A percentile compares a stretch with the other conserved stretches of the same genome.
phyloP scores from a whole-genome alignment of 1,140 invertebrate species.

The Megathymus violae region DNA sequence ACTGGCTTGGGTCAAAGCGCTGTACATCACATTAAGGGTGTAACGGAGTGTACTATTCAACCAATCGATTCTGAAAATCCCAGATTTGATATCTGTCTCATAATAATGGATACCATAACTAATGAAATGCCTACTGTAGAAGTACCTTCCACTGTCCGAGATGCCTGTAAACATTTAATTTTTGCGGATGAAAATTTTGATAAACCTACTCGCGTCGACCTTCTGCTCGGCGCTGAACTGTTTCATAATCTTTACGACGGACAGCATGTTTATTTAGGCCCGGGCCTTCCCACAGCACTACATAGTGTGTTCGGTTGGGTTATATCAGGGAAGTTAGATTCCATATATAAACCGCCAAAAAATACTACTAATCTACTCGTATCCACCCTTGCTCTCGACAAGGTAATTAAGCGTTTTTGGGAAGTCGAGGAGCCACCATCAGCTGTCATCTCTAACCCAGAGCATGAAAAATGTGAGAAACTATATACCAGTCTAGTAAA shows the following conservation, averaged over 20 bases:
- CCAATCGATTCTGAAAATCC: neutral
- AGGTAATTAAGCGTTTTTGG: constrained; percentile 14
- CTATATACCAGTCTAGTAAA: neutral
- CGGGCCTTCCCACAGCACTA: constrained; percentile 4
- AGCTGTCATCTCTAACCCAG: neutral
- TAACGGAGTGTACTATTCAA: constrained; percentile 1
- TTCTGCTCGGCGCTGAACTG: constrained; percentile 17
- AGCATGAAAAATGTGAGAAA: constrained; percentile 1
- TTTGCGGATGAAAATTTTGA: constrained; percentile 25
- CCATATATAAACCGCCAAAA: neutral
- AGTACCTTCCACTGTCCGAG: neutral
- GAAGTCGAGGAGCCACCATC: constrained; percentile 6
- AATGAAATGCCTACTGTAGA: neutral
- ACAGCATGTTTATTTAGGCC: constrained; percentile 10
- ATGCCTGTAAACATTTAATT: constrained; percentile 14
- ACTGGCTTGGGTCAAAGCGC: constrained; percentile 10
- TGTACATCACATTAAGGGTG: neutral
- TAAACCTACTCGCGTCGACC: constrained; percentile 8
- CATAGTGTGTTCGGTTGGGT: constrained; percentile 15
- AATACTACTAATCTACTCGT: constrained; percentile 2
- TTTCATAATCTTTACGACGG: constrained; percentile 24
- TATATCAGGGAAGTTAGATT: constrained; percentile 1
- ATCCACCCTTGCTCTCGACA: neutral
- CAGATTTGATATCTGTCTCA: neutral
- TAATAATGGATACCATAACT: neutral